Percentiles rank a stretch among this genome's conserved stretches.
Evolutionary conservation across 2,888 invertebrate species (phyloP).

Genomic region (Eupeodes luniger): DNA sequence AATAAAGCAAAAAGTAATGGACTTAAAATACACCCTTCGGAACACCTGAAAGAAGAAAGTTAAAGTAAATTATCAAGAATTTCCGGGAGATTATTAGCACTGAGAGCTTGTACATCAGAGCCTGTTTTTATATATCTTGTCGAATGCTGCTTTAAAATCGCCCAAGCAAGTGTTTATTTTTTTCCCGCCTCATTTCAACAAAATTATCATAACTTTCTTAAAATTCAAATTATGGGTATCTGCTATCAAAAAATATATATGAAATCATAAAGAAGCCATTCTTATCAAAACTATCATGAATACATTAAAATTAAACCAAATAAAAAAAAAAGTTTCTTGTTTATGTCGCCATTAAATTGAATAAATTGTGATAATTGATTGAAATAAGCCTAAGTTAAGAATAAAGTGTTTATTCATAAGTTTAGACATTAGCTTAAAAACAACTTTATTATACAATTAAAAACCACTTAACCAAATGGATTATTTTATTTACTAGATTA

Average conservation of each 20-base stretch:
- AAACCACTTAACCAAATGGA: constrained; percentile 20
- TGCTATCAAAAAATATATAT: not conserved
- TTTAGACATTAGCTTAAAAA: not conserved
- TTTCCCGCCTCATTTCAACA: no score
- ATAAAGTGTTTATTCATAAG: constrained; percentile 19
- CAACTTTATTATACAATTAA: constrained; percentile 7
- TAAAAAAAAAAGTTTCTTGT: not conserved
- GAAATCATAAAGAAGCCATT: not conserved
- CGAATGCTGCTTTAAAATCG: no score
- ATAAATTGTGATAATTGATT: constrained; percentile 14
- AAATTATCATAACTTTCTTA: no score
- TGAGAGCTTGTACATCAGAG: no score
- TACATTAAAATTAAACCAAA: not conserved
- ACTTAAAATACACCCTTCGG: no score
- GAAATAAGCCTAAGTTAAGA: not conserved
- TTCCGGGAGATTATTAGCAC: no score
- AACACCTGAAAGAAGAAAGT: no score
- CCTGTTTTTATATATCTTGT: no score
- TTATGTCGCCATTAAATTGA: not conserved
- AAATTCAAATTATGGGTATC: no score
- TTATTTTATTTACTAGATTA: not conserved
- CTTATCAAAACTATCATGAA: not conserved
- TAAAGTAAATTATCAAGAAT: no score
- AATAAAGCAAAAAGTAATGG: no score
- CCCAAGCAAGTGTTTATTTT: no score